Evolutionary conservation across 2,888 invertebrate species (phyloP), one percentile per base, ranked within the genome.

Genomic region (Nomada hirtipes): DNA sequence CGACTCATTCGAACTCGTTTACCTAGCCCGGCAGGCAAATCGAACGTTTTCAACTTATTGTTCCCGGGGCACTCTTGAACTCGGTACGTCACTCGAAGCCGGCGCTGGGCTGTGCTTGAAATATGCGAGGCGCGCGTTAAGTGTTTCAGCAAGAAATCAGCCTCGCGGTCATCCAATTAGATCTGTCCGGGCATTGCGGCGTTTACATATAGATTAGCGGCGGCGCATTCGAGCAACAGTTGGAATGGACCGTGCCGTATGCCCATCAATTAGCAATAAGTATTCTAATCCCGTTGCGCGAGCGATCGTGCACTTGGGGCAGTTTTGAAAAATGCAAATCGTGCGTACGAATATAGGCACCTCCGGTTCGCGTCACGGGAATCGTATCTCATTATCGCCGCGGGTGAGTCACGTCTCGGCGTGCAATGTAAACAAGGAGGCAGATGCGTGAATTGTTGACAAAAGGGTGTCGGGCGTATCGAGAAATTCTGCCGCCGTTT

Each of bases 111-210:
- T 42, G 53, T 29, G n/a, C 60, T 70, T 81, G 68, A 72, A 75
- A 82, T 78, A 81, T 78, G 84, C 86, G 52, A 52, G 18, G 55
- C 79, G 83, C 79, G 83, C 72, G 79, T 61, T 73, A 76, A 79
- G 72, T 64, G 76, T 82, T 86, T 72, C 79, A 74, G 55, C 82
- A 65, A 84, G 86, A 73, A 76, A 78, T 76, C 83, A 83, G 63
- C 73, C 75, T 82, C 76, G 75, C 80, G 69, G 57, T 71, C 79
- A 71, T 67, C 70, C 76, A 78, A 88, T 85, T 86, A 80, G 84
- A 68, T 72, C 63, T 67, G 69, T 61, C 68, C 36, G 50, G 61
- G 13, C 57, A 50, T 23, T 55, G 68, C 61, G 36, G 61, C 29
- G 11, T 78, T 63, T 71, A 64, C 74, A 69, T 36, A 64, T 23